Evolutionary conservation across 2,888 invertebrate genomes (phyloP), one percentile per base, ranked within the genome.

Genomic region (Incurvaria masculella): DNA sequence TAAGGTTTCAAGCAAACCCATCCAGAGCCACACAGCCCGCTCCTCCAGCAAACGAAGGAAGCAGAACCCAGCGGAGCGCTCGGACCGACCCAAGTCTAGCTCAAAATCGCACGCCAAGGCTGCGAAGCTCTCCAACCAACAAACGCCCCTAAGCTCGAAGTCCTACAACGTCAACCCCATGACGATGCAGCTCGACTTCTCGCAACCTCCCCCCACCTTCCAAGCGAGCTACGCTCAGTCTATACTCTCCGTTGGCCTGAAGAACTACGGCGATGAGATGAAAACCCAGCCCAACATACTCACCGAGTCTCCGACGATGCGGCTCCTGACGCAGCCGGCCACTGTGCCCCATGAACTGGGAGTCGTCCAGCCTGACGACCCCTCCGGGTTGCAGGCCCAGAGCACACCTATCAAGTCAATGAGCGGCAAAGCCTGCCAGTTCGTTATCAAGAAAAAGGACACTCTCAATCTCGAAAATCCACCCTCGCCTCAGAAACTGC

Each of bases 1-100:
- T 66, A 78, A 78, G 70, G 73, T 76, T 46, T 74, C 79, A 47
- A 76, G 72, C 65, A 79, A 78, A 71, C 68, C 79, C 52, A 72
- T 61, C 58, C 72, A 72, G 52, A 18, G 26, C 4, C 49, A 52
- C 42, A 46, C 48, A n/a, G 46, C 53, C 2, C 53, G 53, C 38
- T 50, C 54, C 4, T 42, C 48, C n/a, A 42, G 47, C 11, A 55
- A 55, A 45, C 55, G 52, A 16, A 48, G 55, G 46, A 52, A 51
- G 18, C 45, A 41, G 16, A 54, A 53, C 20, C 52, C 53, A 19
- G 8, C 33, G 3, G 33, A 33, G 33, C 8, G 14, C 3, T 14
- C 33, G 14, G 33, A 33, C 11, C 8, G 14, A 14, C 8, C 33
- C 8, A 33, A 33, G 14, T 14, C 14, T n/a, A 23, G 23, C 23